Evolutionary conservation across 2,888 invertebrate genomes (phyloP).

Genomic region (Chymomyza fuscimana): DNA sequence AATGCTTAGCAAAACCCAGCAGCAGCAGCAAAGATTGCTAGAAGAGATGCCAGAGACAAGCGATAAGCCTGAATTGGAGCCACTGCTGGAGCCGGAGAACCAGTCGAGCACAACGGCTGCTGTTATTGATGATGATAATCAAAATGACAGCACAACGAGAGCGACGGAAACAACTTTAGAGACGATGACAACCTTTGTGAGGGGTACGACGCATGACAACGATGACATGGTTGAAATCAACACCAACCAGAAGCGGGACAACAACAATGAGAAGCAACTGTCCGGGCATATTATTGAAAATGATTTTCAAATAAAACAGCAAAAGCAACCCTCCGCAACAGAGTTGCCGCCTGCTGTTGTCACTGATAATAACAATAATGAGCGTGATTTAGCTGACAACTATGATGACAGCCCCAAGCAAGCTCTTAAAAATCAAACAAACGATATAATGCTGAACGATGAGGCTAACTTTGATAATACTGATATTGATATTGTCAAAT

Average conservation of each 20-base stretch:
- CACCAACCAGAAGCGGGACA: slow-evolving; percentile 41
- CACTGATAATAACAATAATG: slow-evolving; percentile 71
- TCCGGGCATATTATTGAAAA: slow-evolving; percentile 60
- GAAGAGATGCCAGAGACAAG: background rate
- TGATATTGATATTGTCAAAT: slow-evolving; percentile 77
- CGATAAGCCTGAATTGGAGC: background rate
- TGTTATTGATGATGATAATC: slow-evolving; percentile 73
- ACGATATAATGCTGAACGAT: slow-evolving; percentile 76
- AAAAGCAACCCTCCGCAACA: slow-evolving; percentile 7
- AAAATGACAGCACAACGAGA: slow-evolving; percentile 63
- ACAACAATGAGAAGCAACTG: slow-evolving; percentile 8
- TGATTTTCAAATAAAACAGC: slow-evolving; percentile 74
- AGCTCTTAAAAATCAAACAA: slow-evolving; percentile 49
- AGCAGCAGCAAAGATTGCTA: slow-evolving; percentile 4
- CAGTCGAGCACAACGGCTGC: slow-evolving; percentile 30
- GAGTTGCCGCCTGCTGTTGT: slow-evolving; percentile 38
- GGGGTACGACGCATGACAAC: slow-evolving; percentile 42
- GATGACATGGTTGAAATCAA: slow-evolving; percentile 66
- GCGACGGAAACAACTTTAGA: slow-evolving; percentile 27
- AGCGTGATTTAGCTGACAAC: slow-evolving; percentile 74
- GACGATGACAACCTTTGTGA: slow-evolving; percentile 24
- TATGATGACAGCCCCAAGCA: slow-evolving; percentile 56
- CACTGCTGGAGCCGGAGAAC: slow-evolving; percentile 3
- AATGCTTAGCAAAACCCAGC: slow-evolving; percentile 43
- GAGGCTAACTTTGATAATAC: slow-evolving; percentile 62